Percentiles rank a stretch among this genome's conserved stretches.
Evolutionary conservation across 2,113 vertebrate genomes (phyloP).

Genomic region (Donacobius atricapilla): DNA sequence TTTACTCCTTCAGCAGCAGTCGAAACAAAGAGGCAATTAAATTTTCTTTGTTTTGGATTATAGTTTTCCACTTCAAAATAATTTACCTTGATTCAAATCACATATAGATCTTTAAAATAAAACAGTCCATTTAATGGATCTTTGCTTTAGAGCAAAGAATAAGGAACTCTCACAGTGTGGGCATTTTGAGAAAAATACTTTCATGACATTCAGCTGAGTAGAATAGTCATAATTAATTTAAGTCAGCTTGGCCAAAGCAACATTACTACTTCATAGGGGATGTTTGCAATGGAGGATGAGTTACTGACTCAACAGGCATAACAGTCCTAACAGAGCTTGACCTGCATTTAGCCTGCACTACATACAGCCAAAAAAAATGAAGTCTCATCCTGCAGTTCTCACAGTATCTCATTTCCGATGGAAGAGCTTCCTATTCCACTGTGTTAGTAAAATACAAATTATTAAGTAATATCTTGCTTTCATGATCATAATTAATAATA

Average conservation of each 20-base stretch:
- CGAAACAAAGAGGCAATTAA: neutral
- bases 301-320: neutral
- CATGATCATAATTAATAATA: neutral
- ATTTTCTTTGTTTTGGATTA: neutral
- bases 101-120: neutral
- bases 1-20: neutral
- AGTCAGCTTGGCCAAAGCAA: neutral
- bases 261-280: neutral
- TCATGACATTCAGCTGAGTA: neutral
- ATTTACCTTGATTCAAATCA: neutral
- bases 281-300: neutral
- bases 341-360: neutral
- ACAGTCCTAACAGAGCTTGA: neutral
- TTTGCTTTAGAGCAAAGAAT: neutral
- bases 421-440: neutral
- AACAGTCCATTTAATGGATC: neutral
- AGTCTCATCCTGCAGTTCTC: neutral
- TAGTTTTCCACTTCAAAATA: neutral
- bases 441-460: neutral
- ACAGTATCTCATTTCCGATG: neutral
- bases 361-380: neutral
- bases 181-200: neutral
- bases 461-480: neutral
- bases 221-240: neutral
- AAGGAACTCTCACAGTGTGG: neutral